Base-by-base conservation (phyloP, 1,140 invertebrate species). In the Saccostrea echinata region DNA sequence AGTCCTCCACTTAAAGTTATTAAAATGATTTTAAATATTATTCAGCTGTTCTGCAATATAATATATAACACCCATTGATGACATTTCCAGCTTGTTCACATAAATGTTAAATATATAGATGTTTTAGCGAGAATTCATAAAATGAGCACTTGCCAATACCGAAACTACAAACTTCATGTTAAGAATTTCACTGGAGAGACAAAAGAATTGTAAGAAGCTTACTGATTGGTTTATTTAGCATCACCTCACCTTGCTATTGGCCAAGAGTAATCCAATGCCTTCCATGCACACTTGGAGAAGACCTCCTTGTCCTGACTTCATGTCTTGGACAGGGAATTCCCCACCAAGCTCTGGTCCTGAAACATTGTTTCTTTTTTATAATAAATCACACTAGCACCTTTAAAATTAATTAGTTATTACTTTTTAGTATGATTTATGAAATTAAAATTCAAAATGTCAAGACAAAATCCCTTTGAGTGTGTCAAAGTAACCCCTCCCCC, bases 261-360 rank as follows among this genome's bases (percentile, higher is more conserved):
- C 98, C 96, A 99, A 99, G 88, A 99, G 97, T 88, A 99, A 97
- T 91, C 98, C 98, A 92, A 99, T 98, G 91, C 99, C 99, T 96
- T 99, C 99, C 96, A 99, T 98, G 96, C 98, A 99, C 92, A 99
- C 98, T 96, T 99, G 98, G 86, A 99, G 97, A 53, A 99, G 96
- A 16, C 99, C 99, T 83, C 99, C 98, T 95, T 99, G 98, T 35
- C 98, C 98, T 3, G 98, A 98, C 92, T 97, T 97, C 96, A 99
- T 97, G 95, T 99, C 99, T 94, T 99, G 98, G 33, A 99, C 98
- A 0, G 99, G 98, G 95, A 99, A 99, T 95, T 99, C 99, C 4
- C 99, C 99, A 21, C 99, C 99, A 21, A 99, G 96, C 95, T 99
- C 99, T 71, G 93, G 93, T 57, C 94, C 94, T 95, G 27, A 4